phyloP scores from a whole-genome alignment of 2,113 vertebrate genomes.

The Eulemur macaco region DNA sequence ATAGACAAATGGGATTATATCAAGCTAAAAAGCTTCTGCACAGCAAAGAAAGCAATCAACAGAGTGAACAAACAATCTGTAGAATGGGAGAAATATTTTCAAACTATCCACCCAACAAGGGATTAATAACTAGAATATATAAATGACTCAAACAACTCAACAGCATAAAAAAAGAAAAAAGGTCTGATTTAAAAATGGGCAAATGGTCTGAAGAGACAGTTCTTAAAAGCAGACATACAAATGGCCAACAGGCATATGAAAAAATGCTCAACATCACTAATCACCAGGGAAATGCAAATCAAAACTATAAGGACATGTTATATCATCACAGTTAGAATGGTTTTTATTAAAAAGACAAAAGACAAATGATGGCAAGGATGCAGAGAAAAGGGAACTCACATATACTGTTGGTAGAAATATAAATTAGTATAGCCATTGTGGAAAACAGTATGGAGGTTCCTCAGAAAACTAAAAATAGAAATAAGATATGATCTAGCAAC shows the following conservation, averaged over 20 bases:
- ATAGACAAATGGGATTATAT: neutral
- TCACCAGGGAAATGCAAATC: neutral
- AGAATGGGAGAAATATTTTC: neutral
- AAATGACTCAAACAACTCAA: neutral
- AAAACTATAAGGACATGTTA: neutral
- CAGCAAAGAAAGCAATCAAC: neutral
- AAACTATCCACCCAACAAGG: neutral
- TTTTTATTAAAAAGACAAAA: neutral
- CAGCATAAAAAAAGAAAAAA: neutral
- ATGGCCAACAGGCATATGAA: neutral
- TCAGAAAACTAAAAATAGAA: neutral
- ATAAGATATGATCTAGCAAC: neutral
- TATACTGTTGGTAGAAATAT: neutral
- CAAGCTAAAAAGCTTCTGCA: neutral
- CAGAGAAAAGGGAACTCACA: neutral
- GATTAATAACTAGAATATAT: neutral
- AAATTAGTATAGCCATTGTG: neutral
- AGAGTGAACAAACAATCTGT: neutral
- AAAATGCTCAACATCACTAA: neutral
- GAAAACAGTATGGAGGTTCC: neutral
- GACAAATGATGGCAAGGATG: neutral
- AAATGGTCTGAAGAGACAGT: neutral
- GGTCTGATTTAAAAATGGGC: neutral
- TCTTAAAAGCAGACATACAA: neutral
- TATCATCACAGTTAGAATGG: neutral